Evolutionary conservation across 2,113 vertebrate species (phyloP).

Genomic region (Sinosuthora webbiana): DNA sequence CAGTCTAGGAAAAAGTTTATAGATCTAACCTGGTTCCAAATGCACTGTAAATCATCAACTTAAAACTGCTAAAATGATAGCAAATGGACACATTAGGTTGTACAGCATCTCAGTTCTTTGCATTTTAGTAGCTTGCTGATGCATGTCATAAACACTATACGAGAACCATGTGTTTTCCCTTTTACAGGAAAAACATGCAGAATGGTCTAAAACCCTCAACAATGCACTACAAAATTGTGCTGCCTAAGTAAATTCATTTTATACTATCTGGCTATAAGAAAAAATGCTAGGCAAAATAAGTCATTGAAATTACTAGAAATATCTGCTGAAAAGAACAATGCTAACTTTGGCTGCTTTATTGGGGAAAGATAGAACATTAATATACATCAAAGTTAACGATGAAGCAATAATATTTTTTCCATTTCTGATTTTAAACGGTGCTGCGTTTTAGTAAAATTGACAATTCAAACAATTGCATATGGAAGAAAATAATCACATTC

Average conservation of each 20-base stretch:
- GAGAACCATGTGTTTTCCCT: not conserved
- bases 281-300: not conserved
- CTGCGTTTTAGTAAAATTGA: not conserved
- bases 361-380: not conserved
- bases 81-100: not conserved
- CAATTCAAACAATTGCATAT: not conserved
- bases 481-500: not conserved
- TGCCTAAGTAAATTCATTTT: slow-evolving; percentile 2
- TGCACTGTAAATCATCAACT: not conserved
- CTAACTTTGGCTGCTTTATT: not conserved
- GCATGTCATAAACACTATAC: not conserved
- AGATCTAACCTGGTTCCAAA: not conserved
- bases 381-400: not conserved
- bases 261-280: not conserved
- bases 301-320: not conserved
- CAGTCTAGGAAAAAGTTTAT: not conserved
- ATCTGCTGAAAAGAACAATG: not conserved
- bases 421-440: not conserved
- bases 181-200: slow-evolving; percentile 1
- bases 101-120: not conserved
- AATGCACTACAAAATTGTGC: slow-evolving; percentile 3
- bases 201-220: slow-evolving; percentile 26
- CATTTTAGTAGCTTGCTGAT: not conserved
- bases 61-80: not conserved
- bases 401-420: not conserved